Conservation (phyloP, 2,113 vertebrate species). For the Phylloscopus whistleri region DNA sequence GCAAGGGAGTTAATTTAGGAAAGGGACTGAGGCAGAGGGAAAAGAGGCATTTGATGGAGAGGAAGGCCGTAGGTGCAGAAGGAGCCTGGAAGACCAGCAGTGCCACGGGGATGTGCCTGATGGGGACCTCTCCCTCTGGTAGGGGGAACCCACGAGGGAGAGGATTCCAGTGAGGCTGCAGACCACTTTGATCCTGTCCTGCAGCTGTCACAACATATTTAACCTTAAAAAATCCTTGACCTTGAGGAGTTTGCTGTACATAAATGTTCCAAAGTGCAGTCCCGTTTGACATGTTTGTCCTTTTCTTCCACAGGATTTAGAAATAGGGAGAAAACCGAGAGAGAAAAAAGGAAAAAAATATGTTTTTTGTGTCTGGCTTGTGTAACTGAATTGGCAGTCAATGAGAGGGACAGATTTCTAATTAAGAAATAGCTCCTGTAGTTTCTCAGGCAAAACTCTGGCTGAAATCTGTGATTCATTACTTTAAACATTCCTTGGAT, state of each 20-base stretch:
- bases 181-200: background rate
- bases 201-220: background rate
- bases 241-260: background rate
- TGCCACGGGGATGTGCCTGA: rapidly evolving
- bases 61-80: background rate
- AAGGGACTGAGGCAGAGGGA: background rate
- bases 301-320: background rate
- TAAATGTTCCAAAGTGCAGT: background rate
- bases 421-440: conserved; percentile 26
- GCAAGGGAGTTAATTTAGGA: background rate
- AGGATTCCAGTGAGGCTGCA: background rate
- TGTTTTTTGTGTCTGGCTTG: background rate
- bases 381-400: conserved; percentile 35
- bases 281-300: background rate
- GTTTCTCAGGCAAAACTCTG: conserved; percentile 35
- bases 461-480: conserved; percentile 25
- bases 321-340: background rate
- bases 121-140: rapidly evolving
- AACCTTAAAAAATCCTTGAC: background rate
- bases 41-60: background rate
- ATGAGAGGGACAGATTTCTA: conserved; percentile 29
- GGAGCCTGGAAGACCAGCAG: background rate
- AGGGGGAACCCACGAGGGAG: background rate
- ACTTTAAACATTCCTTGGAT: conserved; percentile 31
- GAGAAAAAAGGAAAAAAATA: background rate